These are phyloP conservation scores for Lophius americanus DNA, from an alignment of 2,797 vertebrate species.

Conservation along the genomic window DNA sequence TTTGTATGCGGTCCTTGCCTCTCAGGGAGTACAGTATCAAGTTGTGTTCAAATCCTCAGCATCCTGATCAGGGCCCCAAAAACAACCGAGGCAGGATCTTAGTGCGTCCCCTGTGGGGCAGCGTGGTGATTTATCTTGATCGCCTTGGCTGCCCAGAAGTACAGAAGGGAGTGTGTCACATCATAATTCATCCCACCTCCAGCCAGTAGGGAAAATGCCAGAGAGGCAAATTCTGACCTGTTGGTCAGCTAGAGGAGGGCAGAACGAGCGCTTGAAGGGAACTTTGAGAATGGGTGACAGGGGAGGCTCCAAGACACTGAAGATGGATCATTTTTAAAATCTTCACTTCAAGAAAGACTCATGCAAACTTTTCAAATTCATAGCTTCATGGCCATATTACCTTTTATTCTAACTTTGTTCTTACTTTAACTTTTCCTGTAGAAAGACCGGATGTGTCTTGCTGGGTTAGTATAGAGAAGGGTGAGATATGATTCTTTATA, in stretches of 20 bases:
- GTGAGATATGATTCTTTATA: too few relatives aligned
- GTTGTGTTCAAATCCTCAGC: constrained; percentile 58
- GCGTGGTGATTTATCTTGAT: constrained; percentile 73
- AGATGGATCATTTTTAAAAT: not conserved
- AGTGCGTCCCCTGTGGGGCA: constrained; percentile 53
- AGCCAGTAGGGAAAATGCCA: constrained; percentile 66
- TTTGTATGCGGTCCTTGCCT: constrained; percentile 31
- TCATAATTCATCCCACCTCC: constrained; percentile 72
- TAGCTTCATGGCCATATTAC: not conserved
- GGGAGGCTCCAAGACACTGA: constrained; percentile 1
- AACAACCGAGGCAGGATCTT: constrained; percentile 62
- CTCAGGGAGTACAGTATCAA: constrained; percentile 43
- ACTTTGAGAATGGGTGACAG: constrained; percentile 6
- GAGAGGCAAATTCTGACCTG: constrained; percentile 68
- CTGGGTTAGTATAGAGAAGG: too few relatives aligned
- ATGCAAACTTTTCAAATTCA: not conserved
- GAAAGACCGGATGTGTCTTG: too few relatives aligned
- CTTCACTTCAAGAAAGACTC: not conserved
- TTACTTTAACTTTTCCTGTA: too few relatives aligned
- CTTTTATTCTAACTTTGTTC: too few relatives aligned
- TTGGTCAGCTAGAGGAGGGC: constrained; percentile 49
- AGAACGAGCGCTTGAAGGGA: constrained; percentile 23
- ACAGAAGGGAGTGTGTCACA: constrained; percentile 69
- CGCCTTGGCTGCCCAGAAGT: constrained; percentile 64
- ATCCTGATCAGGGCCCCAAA: constrained; percentile 61